Conservation (phyloP, 2,888 invertebrate genomes). For the Lissonota sp. region DNA sequence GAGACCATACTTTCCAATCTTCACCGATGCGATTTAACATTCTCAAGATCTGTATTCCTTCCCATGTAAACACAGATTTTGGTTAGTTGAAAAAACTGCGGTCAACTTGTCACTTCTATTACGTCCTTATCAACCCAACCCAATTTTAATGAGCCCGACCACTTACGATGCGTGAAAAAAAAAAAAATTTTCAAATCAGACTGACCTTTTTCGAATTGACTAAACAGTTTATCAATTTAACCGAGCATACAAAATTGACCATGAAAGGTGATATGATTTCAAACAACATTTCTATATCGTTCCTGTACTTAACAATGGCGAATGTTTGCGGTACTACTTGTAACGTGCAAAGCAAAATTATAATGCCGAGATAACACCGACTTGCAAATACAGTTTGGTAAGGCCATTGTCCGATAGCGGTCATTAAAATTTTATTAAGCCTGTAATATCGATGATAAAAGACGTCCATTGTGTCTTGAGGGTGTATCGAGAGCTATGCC, state of each 20-base stretch:
- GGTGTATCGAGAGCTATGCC: neutral
- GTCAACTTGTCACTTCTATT: too few relatives aligned
- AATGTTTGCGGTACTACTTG: constrained; percentile 38
- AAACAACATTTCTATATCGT: constrained; percentile 28
- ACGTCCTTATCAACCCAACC: too few relatives aligned
- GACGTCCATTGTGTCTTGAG: constrained; percentile 5
- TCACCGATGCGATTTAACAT: constrained; percentile 20
- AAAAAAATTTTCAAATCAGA: neutral
- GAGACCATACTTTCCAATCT: constrained; percentile 39
- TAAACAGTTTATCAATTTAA: constrained; percentile 26
- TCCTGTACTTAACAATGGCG: constrained; percentile 6
- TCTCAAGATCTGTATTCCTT: constrained; percentile 18
- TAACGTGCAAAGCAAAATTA: constrained; percentile 3
- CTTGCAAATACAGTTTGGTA: constrained; percentile 9
- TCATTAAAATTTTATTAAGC: neutral
- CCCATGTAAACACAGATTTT: neutral
- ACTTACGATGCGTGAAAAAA: neutral
- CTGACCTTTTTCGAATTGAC: constrained; percentile 32
- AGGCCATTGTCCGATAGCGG: constrained; percentile 11
- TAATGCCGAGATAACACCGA: neutral
- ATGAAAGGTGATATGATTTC: constrained; percentile 35
- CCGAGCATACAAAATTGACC: neutral
- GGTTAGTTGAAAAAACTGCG: too few relatives aligned
- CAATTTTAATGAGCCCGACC: too few relatives aligned
- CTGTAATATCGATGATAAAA: constrained; percentile 17